Evolutionary conservation across 2,888 invertebrate genomes (phyloP).

Genomic region (Archips xylosteana): DNA sequence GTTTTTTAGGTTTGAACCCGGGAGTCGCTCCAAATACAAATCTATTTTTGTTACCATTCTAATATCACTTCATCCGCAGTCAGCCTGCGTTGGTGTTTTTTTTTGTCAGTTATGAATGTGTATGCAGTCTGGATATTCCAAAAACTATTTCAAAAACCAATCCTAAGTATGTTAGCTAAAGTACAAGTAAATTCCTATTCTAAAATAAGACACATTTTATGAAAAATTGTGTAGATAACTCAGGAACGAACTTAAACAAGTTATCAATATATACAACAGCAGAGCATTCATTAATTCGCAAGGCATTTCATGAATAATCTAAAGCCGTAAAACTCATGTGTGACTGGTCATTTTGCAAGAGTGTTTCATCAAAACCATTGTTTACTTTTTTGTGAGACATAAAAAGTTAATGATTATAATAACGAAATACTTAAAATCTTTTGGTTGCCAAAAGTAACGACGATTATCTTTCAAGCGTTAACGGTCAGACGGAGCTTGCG

Average conservation of each 20-base stretch:
- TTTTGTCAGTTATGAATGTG: background rate
- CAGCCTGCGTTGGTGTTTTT: background rate
- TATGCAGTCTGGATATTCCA: too few relatives aligned
- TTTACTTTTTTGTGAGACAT: background rate
- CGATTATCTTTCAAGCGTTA: background rate
- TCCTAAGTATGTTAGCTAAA: too few relatives aligned
- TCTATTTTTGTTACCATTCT: background rate
- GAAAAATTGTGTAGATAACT: background rate
- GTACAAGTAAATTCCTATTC: too few relatives aligned
- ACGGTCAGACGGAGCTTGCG: background rate
- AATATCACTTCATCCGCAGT: slow-evolving; percentile 1
- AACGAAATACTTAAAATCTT: background rate
- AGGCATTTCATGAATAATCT: slow-evolving; percentile 17
- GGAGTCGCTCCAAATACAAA: background rate
- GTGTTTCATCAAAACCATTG: background rate
- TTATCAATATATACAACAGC: slow-evolving; percentile 9
- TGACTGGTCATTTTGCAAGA: background rate
- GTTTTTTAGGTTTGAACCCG: background rate
- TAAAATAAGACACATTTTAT: too few relatives aligned
- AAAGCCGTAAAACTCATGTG: background rate
- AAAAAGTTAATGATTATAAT: background rate
- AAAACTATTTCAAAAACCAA: too few relatives aligned
- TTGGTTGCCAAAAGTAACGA: background rate
- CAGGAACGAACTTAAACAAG: background rate
- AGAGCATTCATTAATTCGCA: slow-evolving; percentile 34